Percentiles rank a stretch among this genome's conserved stretches.
phyloP scores from a whole-genome alignment of 2,888 invertebrate species.

The Hofmannophila pseudospretella region DNA sequence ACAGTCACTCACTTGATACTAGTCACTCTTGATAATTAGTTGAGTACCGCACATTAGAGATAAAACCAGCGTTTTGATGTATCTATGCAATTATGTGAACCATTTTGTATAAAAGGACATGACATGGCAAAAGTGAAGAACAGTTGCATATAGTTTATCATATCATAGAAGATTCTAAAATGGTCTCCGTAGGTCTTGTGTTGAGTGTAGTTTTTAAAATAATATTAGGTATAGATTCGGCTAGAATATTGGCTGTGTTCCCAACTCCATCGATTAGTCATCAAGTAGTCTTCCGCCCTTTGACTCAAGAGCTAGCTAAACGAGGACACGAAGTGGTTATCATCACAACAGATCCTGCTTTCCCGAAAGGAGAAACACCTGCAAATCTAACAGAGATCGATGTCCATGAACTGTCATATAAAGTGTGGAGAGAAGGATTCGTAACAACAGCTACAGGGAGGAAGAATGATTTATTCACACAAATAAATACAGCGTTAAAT shows the following conservation, averaged over 20 bases:
- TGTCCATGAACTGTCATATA: constrained; percentile 37
- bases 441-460: constrained; percentile 13
- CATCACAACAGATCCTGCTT: constrained; percentile 54
- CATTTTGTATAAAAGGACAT: too few species aligned
- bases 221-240: too few species aligned
- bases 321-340: constrained; percentile 63
- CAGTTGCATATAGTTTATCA: too few species aligned
- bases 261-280: constrained; percentile 63
- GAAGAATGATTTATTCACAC: constrained; percentile 10
- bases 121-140: too few species aligned
- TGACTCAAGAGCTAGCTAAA: constrained; percentile 48
- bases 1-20: too few species aligned
- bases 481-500: constrained; percentile 14
- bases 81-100: too few species aligned
- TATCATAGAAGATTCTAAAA: too few species aligned
- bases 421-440: constrained; percentile 18
- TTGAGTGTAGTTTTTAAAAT: too few species aligned
- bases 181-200: too few species aligned
- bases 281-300: constrained; percentile 52
- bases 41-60: too few species aligned
- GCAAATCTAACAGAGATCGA: constrained; percentile 57
- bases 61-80: too few species aligned
- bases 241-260: constrained; percentile 34
- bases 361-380: constrained; percentile 28
- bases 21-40: too few species aligned